Evolutionary conservation across 2,113 vertebrate species (phyloP), one percentile per base, ranked within the genome.

Genomic region (Scolopax mira): DNA sequence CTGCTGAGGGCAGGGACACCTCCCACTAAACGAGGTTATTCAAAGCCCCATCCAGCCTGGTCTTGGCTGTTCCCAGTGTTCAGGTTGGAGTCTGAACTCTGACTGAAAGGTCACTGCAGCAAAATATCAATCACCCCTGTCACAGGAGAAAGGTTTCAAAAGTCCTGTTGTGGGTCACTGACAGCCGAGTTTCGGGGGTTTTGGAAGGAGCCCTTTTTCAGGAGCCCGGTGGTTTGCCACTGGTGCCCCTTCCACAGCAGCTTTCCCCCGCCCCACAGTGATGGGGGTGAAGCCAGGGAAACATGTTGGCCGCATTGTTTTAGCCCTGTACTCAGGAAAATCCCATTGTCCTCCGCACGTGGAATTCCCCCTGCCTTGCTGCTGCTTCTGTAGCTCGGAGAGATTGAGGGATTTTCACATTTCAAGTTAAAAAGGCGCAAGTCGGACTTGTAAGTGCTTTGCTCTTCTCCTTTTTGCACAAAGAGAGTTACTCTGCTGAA

Each of bases 321-420:
- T 82, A 48, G 27, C 10, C 72, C 86, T 3, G 1, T 66, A 61
- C 92, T 83, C 79, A 88, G 94, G 95, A 94, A 94, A 88, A 91
- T 97, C 94, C 89, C 95, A 93, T 95, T 94, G 67, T 92, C 87
- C 88, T 74, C 28, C 0, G n/a, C n/a, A n/a, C n/a, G n/a, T 7
- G 12, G 88, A 97, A 91, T 88, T 95, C 80, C 84, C 81, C 91
- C 33, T 83, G 84, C 85, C 35, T 90, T 61, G 21, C 55, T 78
- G 70, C 11, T 58, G 66, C 86, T 96, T 82, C 85, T 81, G 79
- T 35, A 87, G 71, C 57, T 64, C 77, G 39, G 89, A 92, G 77
- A 77, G 65, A 6, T 0, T 30, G 73, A 80, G 88, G 92, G 65
- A 22, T 77, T 88, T 83, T 89, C 66, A 35, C 57, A 33, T 91